Percentiles rank a stretch among this genome's conserved stretches.
Conservation (phyloP, 2,113 vertebrate species). For the Mugil cephalus region DNA sequence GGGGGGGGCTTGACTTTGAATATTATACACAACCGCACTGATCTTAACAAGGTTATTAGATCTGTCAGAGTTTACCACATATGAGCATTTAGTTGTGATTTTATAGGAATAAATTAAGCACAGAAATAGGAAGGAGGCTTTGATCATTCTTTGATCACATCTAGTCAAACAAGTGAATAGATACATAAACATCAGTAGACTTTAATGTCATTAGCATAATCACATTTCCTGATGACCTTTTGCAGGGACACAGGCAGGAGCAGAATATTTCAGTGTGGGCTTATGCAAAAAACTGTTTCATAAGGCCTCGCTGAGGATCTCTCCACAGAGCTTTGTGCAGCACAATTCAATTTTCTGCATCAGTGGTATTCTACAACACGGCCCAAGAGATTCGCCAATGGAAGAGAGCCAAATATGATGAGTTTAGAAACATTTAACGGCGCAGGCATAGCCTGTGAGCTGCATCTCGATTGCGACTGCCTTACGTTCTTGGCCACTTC, state of each 20-base stretch:
- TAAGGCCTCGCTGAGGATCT: conserved; percentile 52
- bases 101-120: conserved; percentile 19
- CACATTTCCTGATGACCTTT: conserved; percentile 69
- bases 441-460: conserved; percentile 24
- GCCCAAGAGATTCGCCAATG: conserved; percentile 37
- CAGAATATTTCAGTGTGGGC: conserved; percentile 47
- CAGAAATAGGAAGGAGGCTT: conserved; percentile 16
- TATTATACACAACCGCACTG: conserved; percentile 1
- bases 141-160: neutral
- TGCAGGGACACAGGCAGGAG: conserved; percentile 48
- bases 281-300: conserved; percentile 68
- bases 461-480: conserved; percentile 17
- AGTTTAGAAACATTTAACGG: conserved; percentile 59
- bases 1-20: neutral
- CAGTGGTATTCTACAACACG: conserved; percentile 56
- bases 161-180: conserved; percentile 5
- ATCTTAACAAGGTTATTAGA: conserved; percentile 10
- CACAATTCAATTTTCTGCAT: conserved; percentile 67
- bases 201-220: conserved; percentile 70
- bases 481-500: conserved; percentile 26
- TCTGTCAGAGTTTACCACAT: conserved; percentile 42
- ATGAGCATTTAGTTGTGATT: conserved; percentile 28
- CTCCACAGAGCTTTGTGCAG: conserved; percentile 27
- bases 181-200: conserved; percentile 41
- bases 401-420: conserved; percentile 53